These are phyloP conservation scores for Mus spretus DNA, from an alignment of 2,797 vertebrate species.

Conservation along the genomic window DNA sequence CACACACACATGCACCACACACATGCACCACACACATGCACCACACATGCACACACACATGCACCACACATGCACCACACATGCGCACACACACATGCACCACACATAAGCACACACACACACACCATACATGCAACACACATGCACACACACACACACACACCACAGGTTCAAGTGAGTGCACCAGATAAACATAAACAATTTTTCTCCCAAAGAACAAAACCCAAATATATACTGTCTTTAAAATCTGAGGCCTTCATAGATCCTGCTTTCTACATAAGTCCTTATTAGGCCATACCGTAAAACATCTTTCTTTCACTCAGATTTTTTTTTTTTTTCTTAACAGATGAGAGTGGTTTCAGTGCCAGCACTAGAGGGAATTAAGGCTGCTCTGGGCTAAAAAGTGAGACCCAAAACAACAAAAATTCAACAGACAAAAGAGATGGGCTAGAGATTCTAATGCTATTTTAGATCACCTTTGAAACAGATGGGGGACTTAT, in stretches of 20 bases:
- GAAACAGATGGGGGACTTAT: background rate
- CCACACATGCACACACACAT: no score
- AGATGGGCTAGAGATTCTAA: background rate
- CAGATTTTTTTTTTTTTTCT: background rate
- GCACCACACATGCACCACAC: no score
- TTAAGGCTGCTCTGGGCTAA: background rate
- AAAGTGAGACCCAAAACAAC: background rate
- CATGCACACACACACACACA: no score
- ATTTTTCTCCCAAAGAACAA: slow-evolving; percentile 2
- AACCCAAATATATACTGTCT: background rate
- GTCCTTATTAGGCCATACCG: background rate
- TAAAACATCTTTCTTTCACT: slow-evolving; percentile 5
- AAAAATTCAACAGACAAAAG: background rate
- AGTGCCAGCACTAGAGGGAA: background rate
- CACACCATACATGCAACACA: no score
- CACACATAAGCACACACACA: no score
- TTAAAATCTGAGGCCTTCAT: background rate
- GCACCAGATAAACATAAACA: background rate
- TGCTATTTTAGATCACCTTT: background rate
- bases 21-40: background rate
- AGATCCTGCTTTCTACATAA: background rate
- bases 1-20: background rate
- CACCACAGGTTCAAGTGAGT: background rate
- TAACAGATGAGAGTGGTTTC: background rate
- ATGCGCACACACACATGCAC: no score